Evolutionary conservation across 30 jellyfish, hydroid and myxozoan genomes (phyloP), one percentile per base, ranked within the genome.

Genomic region (Cassiopea xamachana): DNA sequence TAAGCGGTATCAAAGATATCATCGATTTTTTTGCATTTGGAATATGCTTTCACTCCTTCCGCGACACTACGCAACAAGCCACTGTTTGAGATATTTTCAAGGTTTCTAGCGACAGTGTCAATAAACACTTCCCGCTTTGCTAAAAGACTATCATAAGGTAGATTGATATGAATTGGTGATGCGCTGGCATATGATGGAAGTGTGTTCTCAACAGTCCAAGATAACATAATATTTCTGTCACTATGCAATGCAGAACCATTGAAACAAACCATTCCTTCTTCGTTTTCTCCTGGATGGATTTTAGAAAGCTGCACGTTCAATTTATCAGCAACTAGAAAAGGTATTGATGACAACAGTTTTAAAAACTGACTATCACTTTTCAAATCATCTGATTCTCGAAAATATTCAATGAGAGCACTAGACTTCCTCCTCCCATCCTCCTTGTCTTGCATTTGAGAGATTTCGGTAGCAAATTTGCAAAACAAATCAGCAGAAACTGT

Each of bases 161-260:
- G 48, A 1, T 46, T 9, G 3, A 44, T 46, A 43, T 1, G 43
- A 60, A 46, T 10, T 10, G 16, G 61, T 2, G 16, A 12, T 2
- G 19, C 13, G 14, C 73, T 74, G 6, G 93, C 81, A 51, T 86
- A 86, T 8, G 8, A 3, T 14, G 93, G 93, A 15, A 86, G 93
- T 2, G 75, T 86, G 55, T 62, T 76, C 61, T 75, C 83, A 16
- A 76, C 77, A 43, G 93, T 58, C 93, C 93, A 86, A 8, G 83
- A 80, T 10, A 86, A 88, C 5, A 17, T 72, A 44, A 58, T 18
- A 46, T 58, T 60, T 27, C 60, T 48, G 78, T 45, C 82, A 50
- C 46, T 18, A 69, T 64, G 48, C 74, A 39, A 9, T 15, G 75
- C 5, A 76, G 93, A 61, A 16, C 82, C 88, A 19, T 86, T 51